These are phyloP conservation scores for Melanotaenia duboulayi DNA, from an alignment of 2,113 vertebrate species.

Conservation along the genomic window DNA sequence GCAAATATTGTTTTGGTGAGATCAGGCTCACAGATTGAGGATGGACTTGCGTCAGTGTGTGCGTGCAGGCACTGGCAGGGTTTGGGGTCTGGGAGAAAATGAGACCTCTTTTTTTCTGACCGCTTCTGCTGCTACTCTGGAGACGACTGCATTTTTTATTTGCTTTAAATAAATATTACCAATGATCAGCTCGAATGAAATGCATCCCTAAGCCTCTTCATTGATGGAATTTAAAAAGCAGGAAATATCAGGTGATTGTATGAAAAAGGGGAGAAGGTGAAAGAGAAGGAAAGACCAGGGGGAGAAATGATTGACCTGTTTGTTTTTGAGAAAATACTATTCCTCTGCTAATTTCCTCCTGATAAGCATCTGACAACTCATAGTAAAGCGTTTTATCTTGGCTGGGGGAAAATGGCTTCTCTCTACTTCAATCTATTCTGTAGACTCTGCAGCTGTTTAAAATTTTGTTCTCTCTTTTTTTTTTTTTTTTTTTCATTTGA, in stretches of 20 bases:
- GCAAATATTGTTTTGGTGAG: slow-evolving; percentile 76
- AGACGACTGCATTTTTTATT: slow-evolving; percentile 24
- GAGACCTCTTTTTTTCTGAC: slow-evolving; percentile 54
- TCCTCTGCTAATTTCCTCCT: slow-evolving; percentile 82
- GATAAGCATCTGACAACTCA: slow-evolving; percentile 84
- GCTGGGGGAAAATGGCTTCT: slow-evolving; percentile 77
- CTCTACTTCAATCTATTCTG: slow-evolving; percentile 71
- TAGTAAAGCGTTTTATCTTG: slow-evolving; percentile 81
- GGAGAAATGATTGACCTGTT: slow-evolving; percentile 79
- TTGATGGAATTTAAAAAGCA: slow-evolving; percentile 70
- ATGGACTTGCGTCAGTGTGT: slow-evolving; percentile 63
- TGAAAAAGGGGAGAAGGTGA: slow-evolving; percentile 38
- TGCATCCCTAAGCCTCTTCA: slow-evolving; percentile 45
- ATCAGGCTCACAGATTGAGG: slow-evolving; percentile 63
- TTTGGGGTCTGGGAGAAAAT: slow-evolving; percentile 17
- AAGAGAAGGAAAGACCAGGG: slow-evolving; percentile 35
- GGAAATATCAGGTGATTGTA: slow-evolving; percentile 76
- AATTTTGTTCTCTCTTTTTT: slow-evolving; percentile 67
- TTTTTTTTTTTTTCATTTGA: slow-evolving; percentile 74
- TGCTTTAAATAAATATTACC: slow-evolving; percentile 40
- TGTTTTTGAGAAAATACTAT: slow-evolving; percentile 81
- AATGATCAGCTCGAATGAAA: slow-evolving; percentile 69
- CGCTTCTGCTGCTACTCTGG: slow-evolving; percentile 12
- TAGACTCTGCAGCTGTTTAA: slow-evolving; percentile 67
- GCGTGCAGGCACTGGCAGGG: slow-evolving; percentile 46